phyloP scores from a whole-genome alignment of 2,113 vertebrate species.

The Carlito syrichta region DNA sequence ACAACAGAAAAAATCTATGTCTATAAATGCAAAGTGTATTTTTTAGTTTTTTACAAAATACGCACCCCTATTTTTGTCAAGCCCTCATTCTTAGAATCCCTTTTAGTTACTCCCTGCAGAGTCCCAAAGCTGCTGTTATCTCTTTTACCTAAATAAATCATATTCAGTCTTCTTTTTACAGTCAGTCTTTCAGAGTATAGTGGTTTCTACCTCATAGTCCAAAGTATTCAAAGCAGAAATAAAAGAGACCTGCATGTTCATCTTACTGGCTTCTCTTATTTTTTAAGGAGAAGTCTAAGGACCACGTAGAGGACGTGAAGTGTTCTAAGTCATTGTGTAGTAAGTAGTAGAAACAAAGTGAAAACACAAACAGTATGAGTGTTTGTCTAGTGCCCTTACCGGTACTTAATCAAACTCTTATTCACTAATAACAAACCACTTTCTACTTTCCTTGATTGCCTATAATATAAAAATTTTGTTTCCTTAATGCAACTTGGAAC shows the following conservation, averaged over 20 bases:
- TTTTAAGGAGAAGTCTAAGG: background rate
- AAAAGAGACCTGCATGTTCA: background rate
- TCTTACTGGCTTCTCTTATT: background rate
- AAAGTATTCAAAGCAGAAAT: background rate
- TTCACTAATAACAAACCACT: background rate
- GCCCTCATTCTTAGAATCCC: background rate
- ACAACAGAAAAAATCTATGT: background rate
- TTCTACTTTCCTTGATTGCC: background rate
- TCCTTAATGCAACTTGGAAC: background rate
- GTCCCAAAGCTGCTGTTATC: too few species aligned
- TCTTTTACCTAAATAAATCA: background rate
- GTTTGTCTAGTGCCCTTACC: background rate
- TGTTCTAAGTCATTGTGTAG: background rate
- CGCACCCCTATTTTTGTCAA: background rate
- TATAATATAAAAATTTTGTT: background rate
- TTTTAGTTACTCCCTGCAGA: rapidly evolving
- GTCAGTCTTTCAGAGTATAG: background rate
- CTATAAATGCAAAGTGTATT: background rate
- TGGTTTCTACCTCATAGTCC: background rate
- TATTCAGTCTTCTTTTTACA: background rate
- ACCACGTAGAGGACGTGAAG: background rate
- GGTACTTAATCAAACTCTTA: background rate
- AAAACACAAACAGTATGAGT: background rate
- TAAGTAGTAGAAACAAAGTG: background rate
- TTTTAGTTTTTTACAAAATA: background rate